Base-by-base conservation (phyloP, 1,140 invertebrate species). In the Heliconius himera region DNA sequence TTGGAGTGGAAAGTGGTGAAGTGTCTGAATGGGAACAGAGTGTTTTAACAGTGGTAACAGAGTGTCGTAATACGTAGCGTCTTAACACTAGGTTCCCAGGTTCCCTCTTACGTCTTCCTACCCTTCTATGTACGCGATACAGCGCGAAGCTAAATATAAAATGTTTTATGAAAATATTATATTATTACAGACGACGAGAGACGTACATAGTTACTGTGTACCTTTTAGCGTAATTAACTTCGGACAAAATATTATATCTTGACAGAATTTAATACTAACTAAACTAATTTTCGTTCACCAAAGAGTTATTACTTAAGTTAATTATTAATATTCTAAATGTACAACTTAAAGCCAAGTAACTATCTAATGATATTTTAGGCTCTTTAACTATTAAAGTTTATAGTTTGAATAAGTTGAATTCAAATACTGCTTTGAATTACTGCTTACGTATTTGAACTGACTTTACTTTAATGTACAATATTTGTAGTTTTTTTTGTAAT, bases 301-400 rank as follows among this genome's bases (percentile, higher is more conserved):
- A n/a, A 56, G 20, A 56, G 54, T 56, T 56, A 66, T 66, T 66
- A 26, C n/a, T 66, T 13, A 66, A 11, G 11, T 29, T 66, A 26
- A 66, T 66, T 66, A 66, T 26, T 66, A 66, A 29, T 26, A 66
- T 26, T 26, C 22, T 16, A 26, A 66, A 66, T 66, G n/a, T 66
- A 66, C n/a, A 29, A 66, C 11, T 66, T 66, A 29, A 26, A 26
- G 60, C 9, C n/a, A 74, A n/a, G n/a, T n/a, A n/a, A 70, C 56
- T 51, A 46, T 66, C 29, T 51, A 70, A 76, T 76, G 22, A 51
- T 70, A 71, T 76, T 70, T 71, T 70, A 76, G 75, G 66, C 49
- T 51, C 60, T 66, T 66, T 54, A 76, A 71, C 75, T 46, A 76
- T 70, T 22, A 51, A 33, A 71, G 18, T 70, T 76, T 33, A 66